Base-by-base conservation (phyloP, 2,888 invertebrate genomes). In the Morinoia aosen region DNA sequence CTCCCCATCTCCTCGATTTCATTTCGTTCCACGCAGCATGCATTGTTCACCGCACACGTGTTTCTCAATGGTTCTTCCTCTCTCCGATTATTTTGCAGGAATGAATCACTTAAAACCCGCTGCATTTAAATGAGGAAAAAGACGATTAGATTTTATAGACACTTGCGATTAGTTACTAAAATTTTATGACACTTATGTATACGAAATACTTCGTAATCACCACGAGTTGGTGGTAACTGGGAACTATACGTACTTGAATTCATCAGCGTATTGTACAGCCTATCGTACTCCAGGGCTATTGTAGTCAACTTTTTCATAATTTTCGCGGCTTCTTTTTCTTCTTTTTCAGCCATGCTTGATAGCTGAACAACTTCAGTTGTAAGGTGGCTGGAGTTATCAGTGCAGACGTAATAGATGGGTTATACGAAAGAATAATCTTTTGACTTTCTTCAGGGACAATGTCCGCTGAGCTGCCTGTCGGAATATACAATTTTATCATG, bases 271-370 rank as follows among this genome's bases (percentile, higher is more conserved):
- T 90, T 33, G 40, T 90, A 40, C 16, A 90, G 90, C 48, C 90
- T 90, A 11, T 90, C 90, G 40, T 90, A 90, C 40, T 90, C 90
- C 40, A 90, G 39, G 11, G 90, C 39, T 2, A 90, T 90, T 39
- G 39, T 12, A 16, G 90, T 90, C 12, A 90, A 48, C 39, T 39
- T 90, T 90, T 90, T 39, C 90, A 90, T 90, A 16, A 40, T 90
- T 90, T 90, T 90, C 8, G 90, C 90, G 0, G 90, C 90, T 90
- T 40, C 90, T 90, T 90, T 39, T 48, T 90, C 90, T 90, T 90
- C 90, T 90, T 90, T 90, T 90, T 90, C 39, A 33, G 14, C 48
- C 90, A 90, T 90, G 10, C 12, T 90, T 40, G 90, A 11, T 25
- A 14, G 90, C 1, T 90, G 39, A 5, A 10, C 16, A 76, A 25